These are phyloP conservation scores for Acheta domesticus DNA, from an alignment of 2,888 invertebrate genomes.

Conservation along the genomic window DNA sequence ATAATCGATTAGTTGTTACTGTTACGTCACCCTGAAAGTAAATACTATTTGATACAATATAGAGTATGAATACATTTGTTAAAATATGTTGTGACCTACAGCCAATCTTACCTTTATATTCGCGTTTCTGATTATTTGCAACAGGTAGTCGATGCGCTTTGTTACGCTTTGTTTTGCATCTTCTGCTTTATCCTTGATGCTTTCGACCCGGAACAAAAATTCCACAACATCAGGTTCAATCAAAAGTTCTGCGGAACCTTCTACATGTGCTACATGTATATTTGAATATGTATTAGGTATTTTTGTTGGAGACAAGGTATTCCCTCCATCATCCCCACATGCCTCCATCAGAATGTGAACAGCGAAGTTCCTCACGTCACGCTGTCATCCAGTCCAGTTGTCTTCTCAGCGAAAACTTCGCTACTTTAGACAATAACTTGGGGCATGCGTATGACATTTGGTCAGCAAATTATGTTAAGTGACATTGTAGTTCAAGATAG, in stretches of 20 bases:
- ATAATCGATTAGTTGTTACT: background rate
- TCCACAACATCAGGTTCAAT: slow-evolving; percentile 5
- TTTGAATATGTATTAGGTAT: background rate
- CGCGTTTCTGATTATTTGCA: background rate
- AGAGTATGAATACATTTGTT: no score
- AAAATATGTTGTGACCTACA: no score
- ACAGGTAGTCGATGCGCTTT: background rate
- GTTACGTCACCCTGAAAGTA: background rate
- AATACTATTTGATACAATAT: background rate
- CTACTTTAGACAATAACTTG: no score
- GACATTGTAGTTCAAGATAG: no score
- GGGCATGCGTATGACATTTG: no score
- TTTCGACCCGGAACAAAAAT: background rate
- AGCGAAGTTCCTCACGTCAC: no score
- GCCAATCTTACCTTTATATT: background rate
- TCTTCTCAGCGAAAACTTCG: no score
- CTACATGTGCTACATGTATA: background rate
- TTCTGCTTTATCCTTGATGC: background rate
- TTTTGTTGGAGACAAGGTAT: no score
- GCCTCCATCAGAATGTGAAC: no score
- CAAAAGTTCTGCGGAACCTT: background rate
- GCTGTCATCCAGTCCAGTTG: no score
- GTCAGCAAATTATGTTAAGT: no score
- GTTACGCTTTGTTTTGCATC: background rate
- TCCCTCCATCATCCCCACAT: no score